A percentile compares a stretch with the other conserved stretches of the same genome.
These are phyloP conservation scores for Crypturellus undulatus DNA, from an alignment of 2,113 vertebrate genomes.

Conservation along the genomic window DNA sequence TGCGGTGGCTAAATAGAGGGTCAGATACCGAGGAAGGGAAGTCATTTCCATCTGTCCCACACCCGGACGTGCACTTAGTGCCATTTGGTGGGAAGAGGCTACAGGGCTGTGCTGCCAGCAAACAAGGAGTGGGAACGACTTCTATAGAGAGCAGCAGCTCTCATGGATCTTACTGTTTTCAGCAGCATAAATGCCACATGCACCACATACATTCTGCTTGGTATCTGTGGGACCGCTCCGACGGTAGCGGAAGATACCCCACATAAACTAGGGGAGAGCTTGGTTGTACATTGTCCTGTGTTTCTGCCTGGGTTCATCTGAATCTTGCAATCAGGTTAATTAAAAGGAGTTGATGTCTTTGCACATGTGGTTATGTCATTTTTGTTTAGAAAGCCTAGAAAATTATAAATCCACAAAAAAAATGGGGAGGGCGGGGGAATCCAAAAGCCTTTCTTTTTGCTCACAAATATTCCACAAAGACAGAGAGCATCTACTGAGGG, in stretches of 20 bases:
- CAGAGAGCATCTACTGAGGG: not conserved
- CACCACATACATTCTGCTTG: not conserved
- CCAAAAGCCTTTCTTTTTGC: not conserved
- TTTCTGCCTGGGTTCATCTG: not conserved
- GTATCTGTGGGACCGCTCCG: not conserved
- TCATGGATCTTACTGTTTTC: not conserved
- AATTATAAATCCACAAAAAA: not conserved
- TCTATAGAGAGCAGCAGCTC: not conserved
- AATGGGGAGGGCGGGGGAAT: not conserved
- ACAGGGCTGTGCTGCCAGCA: not conserved
- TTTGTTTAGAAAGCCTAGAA: not conserved
- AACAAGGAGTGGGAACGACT: not conserved
- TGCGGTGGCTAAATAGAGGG: not conserved
- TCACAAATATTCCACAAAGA: slow-evolving; percentile 4
- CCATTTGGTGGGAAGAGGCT: not conserved
- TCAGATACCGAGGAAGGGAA: not conserved
- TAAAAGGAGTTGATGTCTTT: not conserved
- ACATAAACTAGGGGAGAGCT: not conserved
- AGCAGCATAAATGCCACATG: not conserved
- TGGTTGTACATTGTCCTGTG: not conserved
- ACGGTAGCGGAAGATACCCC: not conserved
- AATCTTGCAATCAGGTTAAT: not conserved
- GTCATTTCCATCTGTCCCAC: not conserved
- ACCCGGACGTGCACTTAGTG: not conserved
- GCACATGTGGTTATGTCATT: not conserved